phyloP scores from a whole-genome alignment of 2,888 invertebrate genomes.

The Coelinius sp. region DNA sequence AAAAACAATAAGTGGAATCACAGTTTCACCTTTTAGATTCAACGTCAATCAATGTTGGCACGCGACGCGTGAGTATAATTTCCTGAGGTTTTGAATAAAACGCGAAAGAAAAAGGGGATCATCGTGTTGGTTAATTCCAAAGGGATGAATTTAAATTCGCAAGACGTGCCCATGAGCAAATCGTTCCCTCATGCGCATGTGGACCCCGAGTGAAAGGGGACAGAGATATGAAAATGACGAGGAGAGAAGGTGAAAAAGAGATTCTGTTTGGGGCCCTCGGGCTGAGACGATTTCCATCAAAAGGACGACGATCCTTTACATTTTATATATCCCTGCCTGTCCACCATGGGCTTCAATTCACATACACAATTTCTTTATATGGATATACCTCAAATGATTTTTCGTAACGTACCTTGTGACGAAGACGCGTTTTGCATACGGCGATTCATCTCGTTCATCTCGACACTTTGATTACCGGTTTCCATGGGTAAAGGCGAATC shows the following conservation, averaged over 20 bases:
- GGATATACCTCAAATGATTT: conserved; percentile 18
- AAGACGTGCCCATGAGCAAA: conserved; percentile 37
- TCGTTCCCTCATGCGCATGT: conserved; percentile 1
- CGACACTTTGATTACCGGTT: conserved; percentile 68
- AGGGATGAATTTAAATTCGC: conserved; percentile 46
- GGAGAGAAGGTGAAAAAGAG: conserved; percentile 23
- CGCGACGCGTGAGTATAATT: conserved; percentile 48
- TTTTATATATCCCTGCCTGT: conserved; percentile 29
- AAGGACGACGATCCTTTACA: conserved; percentile 45
- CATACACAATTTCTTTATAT: conserved; percentile 24
- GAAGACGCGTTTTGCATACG: conserved; percentile 51
- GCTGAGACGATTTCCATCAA: conserved; percentile 61
- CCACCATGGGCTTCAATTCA: conserved; percentile 31
- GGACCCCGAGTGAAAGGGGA: not conserved
- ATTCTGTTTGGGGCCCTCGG: conserved; percentile 36
- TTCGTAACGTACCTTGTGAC: conserved; percentile 45
- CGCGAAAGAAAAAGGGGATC: conserved; percentile 22
- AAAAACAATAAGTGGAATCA: conserved; percentile 1
- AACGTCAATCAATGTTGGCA: conserved; percentile 51
- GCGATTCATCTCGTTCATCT: conserved; percentile 66
- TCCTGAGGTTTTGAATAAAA: conserved; percentile 21
- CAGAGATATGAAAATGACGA: conserved; percentile 7
- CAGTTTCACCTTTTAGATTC: conserved; percentile 36
- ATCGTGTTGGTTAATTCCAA: conserved; percentile 40
- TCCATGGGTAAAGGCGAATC: conserved; percentile 60